Evolutionary conservation across 92 coral and sea anemone species (phyloP), one percentile per base, ranked within the genome.

Genomic region (Umimayanthus kanabou): DNA sequence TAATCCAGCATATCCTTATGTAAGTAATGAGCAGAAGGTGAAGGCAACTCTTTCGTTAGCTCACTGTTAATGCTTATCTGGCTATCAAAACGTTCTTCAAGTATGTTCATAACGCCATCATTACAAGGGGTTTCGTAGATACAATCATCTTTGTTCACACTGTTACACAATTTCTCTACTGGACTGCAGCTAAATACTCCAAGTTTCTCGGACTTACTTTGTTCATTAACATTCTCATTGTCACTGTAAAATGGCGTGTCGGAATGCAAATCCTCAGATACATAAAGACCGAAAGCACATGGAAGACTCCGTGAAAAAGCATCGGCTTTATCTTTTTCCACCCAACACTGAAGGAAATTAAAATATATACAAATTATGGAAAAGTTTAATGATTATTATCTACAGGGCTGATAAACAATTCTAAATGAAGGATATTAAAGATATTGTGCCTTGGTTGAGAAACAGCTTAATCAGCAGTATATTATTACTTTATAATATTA

Each of bases 101-200:
- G 47, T 43, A 73, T 67, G 66, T 72, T 42, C 43, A 45, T 70
- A 22, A 42, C 4, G 66, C 26, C 64, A 25, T 15, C 33, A 26
- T 50, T 70, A 10, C 55, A 70, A 25, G 79, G 77, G 28, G 55
- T 25, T 70, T 29, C 87, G 23, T 29, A 43, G 1, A 9, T 40
- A 4, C 23, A 72, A 0, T 83, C 45, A 14, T 72, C 64, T 47
- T 15, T 6, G 55, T 45, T 83, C 39, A 28, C 42, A 69, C 42
- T 67, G 50, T 69, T 11, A 43, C 20, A 5, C 78, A 47, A 39
- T 69, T 83, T 22, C 72, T 33, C 42, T 39, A 6, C 9, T 29
- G 87, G 87, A 47, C 87, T 83, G 26, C 87, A 83, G 25, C 66
- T 83, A 33, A 83, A 70, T 30, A 42, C 49, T 15, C 71, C 87